A percentile compares a stretch with the other conserved stretches of the same genome.
These are phyloP conservation scores for Characodon lateralis DNA, from an alignment of 2,797 vertebrate genomes.

Conservation along the genomic window DNA sequence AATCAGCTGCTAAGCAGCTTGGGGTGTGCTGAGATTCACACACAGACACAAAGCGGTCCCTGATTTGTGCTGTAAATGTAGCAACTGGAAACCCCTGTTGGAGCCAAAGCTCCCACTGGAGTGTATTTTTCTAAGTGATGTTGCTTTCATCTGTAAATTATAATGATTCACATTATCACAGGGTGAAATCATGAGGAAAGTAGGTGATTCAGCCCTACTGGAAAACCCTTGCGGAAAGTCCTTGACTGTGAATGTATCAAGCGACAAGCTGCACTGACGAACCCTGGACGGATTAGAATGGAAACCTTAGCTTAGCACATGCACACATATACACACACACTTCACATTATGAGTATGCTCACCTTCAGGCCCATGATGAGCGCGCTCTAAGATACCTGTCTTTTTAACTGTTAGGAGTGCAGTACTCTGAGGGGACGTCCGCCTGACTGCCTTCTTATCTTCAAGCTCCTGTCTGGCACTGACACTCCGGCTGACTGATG, in stretches of 20 bases:
- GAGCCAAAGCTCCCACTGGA: slow-evolving; percentile 24
- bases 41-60: background rate
- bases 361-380: slow-evolving; percentile 54
- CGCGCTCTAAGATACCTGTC: slow-evolving; percentile 59
- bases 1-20: slow-evolving; percentile 12
- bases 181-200: slow-evolving; percentile 43
- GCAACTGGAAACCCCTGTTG: slow-evolving; percentile 17
- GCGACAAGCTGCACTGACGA: slow-evolving; percentile 21
- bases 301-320: slow-evolving; percentile 30
- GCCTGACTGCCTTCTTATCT: slow-evolving; percentile 69
- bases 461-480: slow-evolving; percentile 62
- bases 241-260: slow-evolving; percentile 56
- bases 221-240: slow-evolving; percentile 59
- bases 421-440: slow-evolving; percentile 47
- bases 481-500: slow-evolving; percentile 75
- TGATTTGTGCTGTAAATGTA: slow-evolving; percentile 5
- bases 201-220: slow-evolving; percentile 53
- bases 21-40: slow-evolving; percentile 7
- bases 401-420: slow-evolving; percentile 53
- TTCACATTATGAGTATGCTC: slow-evolving; percentile 41
- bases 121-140: slow-evolving; percentile 36
- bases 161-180: slow-evolving; percentile 55
- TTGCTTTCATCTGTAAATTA: slow-evolving; percentile 51
- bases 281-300: slow-evolving; percentile 40
- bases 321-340: slow-evolving; percentile 6